Evolutionary conservation across 2,888 invertebrate genomes (phyloP).

Genomic region (Papilio demoleus): DNA sequence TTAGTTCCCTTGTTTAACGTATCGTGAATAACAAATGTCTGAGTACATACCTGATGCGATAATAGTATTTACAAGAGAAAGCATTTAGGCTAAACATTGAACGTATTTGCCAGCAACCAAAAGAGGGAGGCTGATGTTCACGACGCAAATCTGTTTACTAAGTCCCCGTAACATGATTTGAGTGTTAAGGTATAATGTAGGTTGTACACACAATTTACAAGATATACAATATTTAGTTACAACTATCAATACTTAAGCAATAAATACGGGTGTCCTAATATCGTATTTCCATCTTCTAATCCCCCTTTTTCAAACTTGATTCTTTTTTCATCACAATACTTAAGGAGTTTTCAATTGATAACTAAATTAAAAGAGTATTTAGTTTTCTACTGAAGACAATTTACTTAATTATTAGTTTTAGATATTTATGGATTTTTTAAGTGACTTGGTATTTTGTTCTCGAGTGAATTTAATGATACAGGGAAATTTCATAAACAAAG

Average conservation of each 20-base stretch:
- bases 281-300: no score
- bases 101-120: conserved; percentile 62
- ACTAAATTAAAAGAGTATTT: no score
- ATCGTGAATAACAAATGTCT: conserved; percentile 7
- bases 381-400: no score
- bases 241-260: conserved; percentile 38
- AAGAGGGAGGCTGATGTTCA: conserved; percentile 55
- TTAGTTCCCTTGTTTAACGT: neutral
- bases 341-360: no score
- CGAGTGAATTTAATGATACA: neutral
- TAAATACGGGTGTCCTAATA: neutral
- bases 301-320: no score
- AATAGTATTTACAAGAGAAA: conserved; percentile 74
- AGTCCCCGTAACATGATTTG: conserved; percentile 61
- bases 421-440: no score
- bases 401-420: no score
- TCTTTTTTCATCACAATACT: no score
- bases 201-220: conserved; percentile 29
- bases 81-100: conserved; percentile 59
- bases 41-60: conserved; percentile 59
- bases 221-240: conserved; percentile 44
- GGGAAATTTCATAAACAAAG: neutral
- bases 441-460: no score
- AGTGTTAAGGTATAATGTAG: conserved; percentile 57
- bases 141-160: conserved; percentile 69